phyloP scores from a whole-genome alignment of 2,888 invertebrate genomes.

The Pollenia angustigena region DNA sequence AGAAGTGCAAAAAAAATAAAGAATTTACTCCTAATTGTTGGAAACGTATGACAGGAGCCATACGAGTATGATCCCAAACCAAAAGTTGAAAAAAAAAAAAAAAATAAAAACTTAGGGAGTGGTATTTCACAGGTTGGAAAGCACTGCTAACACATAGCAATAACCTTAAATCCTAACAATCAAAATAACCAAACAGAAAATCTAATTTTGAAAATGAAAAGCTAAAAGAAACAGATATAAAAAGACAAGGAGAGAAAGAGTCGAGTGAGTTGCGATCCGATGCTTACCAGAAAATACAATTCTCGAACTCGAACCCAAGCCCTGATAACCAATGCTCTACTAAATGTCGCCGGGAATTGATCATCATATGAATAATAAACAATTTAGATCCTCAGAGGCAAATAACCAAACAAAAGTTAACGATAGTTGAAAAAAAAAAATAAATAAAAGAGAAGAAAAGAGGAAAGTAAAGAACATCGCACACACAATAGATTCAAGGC shows the following conservation, averaged over 20 bases:
- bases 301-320: constrained; percentile 25
- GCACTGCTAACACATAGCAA: too few relatives aligned
- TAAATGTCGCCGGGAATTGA: neutral
- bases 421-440: neutral
- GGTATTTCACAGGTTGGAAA: too few relatives aligned
- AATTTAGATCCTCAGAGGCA: neutral
- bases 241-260: neutral
- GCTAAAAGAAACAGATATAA: neutral
- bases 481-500: constrained; percentile 22
- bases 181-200: too few relatives aligned
- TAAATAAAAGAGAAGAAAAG: neutral
- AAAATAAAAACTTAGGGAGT: too few relatives aligned
- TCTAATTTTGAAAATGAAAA: too few relatives aligned
- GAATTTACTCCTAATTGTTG: too few relatives aligned
- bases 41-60: neutral
- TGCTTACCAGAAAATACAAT: neutral
- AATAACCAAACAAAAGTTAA: neutral
- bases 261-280: neutral
- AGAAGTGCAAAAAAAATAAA: too few relatives aligned
- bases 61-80: too few relatives aligned
- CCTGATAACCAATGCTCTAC: neutral
- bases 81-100: too few relatives aligned
- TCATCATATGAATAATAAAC: constrained; percentile 7
- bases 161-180: too few relatives aligned
- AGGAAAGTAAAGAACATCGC: neutral